These are phyloP conservation scores for Scelioninae gen. 1 DNA, from an alignment of 2,888 invertebrate genomes.

Conservation along the genomic window DNA sequence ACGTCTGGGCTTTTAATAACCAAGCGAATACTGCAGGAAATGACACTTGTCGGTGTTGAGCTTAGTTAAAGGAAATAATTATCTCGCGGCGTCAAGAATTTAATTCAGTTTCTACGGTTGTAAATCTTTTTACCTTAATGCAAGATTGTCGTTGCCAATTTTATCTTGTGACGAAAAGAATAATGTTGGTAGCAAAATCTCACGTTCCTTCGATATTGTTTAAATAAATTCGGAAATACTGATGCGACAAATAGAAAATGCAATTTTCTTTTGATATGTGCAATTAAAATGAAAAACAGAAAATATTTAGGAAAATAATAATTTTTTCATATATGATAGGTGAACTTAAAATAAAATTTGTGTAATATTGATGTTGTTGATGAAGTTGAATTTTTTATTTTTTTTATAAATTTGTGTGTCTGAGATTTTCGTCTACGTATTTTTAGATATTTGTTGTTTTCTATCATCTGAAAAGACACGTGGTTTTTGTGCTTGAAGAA, in stretches of 20 bases:
- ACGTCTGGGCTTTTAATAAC: slow-evolving; percentile 70
- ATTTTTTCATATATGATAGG: too few relatives aligned
- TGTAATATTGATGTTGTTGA: too few relatives aligned
- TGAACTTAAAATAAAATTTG: not conserved
- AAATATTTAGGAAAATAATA: too few relatives aligned
- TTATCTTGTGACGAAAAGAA: slow-evolving; percentile 45
- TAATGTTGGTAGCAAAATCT: slow-evolving; percentile 19
- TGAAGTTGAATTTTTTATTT: too few relatives aligned
- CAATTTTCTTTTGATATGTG: too few relatives aligned
- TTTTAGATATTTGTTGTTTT: too few relatives aligned
- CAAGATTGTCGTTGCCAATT: slow-evolving; percentile 57
- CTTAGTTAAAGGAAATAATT: slow-evolving; percentile 70
- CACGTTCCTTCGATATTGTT: slow-evolving; percentile 19
- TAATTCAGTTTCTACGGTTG: slow-evolving; percentile 67
- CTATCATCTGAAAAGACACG: too few relatives aligned
- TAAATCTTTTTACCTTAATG: slow-evolving; percentile 65
- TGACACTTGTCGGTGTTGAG: slow-evolving; percentile 71
- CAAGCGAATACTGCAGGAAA: slow-evolving; percentile 70
- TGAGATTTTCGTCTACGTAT: too few relatives aligned
- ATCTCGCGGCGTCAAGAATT: slow-evolving; percentile 69
- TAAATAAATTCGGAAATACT: slow-evolving; percentile 27
- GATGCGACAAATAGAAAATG: too few relatives aligned
- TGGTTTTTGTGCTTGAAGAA: slow-evolving; percentile 1
- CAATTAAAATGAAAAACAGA: too few relatives aligned
- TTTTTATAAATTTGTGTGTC: too few relatives aligned